These are phyloP conservation scores for Pegea sp. DNA, from an alignment of 23 tunicate species.

Conservation along the genomic window DNA sequence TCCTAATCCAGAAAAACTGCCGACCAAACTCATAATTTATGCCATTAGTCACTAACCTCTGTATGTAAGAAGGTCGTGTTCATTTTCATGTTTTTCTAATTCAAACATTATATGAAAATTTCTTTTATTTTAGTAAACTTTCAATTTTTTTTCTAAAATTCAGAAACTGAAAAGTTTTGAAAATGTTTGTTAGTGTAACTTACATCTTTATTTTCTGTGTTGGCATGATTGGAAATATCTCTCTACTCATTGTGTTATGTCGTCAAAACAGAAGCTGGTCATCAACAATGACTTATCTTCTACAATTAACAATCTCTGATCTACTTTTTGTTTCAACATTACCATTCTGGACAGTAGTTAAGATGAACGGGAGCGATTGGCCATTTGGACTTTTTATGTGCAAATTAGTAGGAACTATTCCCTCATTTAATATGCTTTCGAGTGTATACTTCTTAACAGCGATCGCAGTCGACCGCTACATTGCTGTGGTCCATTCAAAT, in stretches of 20 bases:
- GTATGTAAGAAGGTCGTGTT: too few species aligned
- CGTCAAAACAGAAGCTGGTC: conserved; percentile 37
- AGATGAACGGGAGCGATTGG: conserved; percentile 34
- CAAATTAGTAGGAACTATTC: conserved; percentile 21
- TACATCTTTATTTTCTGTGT: conserved; percentile 21
- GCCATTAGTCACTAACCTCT: too few species aligned
- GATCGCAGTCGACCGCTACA: conserved; percentile 63
- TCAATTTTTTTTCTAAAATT: too few species aligned
- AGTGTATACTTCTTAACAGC: conserved; percentile 70
- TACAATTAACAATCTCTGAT: conserved; percentile 61
- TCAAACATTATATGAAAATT: too few species aligned
- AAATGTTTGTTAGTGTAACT: too few species aligned
- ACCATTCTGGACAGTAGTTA: conserved; percentile 61
- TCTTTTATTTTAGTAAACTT: too few species aligned
- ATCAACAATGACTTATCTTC: conserved; percentile 47
- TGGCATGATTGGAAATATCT: conserved; percentile 44
- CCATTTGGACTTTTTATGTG: conserved; percentile 37
- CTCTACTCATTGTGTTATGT: conserved; percentile 30
- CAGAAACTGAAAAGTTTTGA: too few species aligned
- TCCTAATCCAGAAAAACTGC: too few species aligned
- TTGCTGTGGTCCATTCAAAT: conserved; percentile 67
- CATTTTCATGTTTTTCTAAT: too few species aligned
- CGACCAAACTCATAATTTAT: too few species aligned
- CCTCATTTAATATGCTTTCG: conserved; percentile 49
- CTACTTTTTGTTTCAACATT: conserved; percentile 21